phyloP scores from a whole-genome alignment of 1,140 invertebrate genomes.

The Drosophila nasuta region DNA sequence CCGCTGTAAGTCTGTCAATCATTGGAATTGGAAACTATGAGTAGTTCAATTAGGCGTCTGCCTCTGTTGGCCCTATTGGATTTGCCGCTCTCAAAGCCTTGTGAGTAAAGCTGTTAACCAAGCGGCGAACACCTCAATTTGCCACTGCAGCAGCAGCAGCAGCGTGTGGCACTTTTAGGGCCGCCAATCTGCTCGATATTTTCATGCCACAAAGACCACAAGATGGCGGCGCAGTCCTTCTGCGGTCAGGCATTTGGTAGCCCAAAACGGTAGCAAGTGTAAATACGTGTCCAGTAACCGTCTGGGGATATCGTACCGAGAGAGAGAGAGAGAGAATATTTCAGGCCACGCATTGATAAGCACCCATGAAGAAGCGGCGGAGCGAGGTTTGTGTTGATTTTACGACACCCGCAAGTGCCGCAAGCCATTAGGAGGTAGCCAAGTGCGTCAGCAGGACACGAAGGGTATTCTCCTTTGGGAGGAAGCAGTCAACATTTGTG shows the following conservation, averaged over 20 bases:
- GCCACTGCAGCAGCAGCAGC: not conserved
- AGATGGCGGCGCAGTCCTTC: constrained; percentile 47
- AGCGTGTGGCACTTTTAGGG: not conserved
- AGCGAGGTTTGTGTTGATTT: constrained; percentile 65
- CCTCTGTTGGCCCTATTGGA: constrained; percentile 4
- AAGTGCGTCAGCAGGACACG: constrained; percentile 45
- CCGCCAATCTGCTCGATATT: constrained; percentile 51
- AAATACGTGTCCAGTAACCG: constrained; percentile 33
- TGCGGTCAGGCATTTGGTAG: constrained; percentile 61
- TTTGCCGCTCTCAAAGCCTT: constrained; percentile 44
- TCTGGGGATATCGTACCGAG: not conserved
- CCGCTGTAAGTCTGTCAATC: constrained; percentile 19
- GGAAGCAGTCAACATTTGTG: constrained; percentile 54
- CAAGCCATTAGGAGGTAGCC: constrained; percentile 74
- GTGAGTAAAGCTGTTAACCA: constrained; percentile 37
- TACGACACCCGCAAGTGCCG: constrained; percentile 78
- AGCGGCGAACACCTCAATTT: not conserved
- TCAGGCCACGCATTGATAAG: constrained; percentile 60
- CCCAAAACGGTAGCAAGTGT: constrained; percentile 21
- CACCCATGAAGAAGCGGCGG: constrained; percentile 40
- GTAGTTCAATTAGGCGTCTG: constrained; percentile 40
- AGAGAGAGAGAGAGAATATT: not conserved
- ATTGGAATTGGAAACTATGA: constrained; percentile 13
- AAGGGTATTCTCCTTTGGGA: constrained; percentile 20
- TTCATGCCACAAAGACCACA: constrained; percentile 27